Evolutionary conservation across 2,113 vertebrate species (phyloP).

Genomic region (Saguinus imperator): DNA sequence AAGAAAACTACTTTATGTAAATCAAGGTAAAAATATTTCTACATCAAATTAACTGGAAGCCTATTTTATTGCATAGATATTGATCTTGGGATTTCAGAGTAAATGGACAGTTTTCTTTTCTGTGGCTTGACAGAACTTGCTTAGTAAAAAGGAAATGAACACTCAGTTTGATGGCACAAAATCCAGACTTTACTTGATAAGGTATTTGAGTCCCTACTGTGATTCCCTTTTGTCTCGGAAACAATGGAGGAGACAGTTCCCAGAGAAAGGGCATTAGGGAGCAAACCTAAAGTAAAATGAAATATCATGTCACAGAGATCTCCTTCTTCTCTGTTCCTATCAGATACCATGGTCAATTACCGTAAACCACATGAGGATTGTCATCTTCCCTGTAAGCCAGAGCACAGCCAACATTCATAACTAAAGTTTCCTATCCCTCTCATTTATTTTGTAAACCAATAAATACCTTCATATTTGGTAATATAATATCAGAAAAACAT

Average conservation of each 20-base stretch:
- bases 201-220: neutral
- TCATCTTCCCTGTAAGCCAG: neutral
- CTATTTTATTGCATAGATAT: neutral
- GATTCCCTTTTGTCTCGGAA: constrained; percentile 26
- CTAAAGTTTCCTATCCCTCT: neutral
- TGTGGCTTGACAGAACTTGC: neutral
- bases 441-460: neutral
- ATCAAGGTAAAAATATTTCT: neutral
- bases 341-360: neutral
- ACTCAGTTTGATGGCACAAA: neutral
- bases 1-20: neutral
- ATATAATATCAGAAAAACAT: neutral
- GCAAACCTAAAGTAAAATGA: neutral
- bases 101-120: neutral
- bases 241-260: neutral
- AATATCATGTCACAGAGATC: accelerated
- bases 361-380: neutral
- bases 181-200: neutral
- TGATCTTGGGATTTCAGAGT: neutral
- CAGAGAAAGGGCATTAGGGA: neutral
- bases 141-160: neutral
- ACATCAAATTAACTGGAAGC: neutral
- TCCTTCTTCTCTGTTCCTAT: neutral
- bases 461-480: neutral
- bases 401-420: neutral